Conservation (phyloP, 2,797 vertebrate genomes). For the Prionace glauca region DNA sequence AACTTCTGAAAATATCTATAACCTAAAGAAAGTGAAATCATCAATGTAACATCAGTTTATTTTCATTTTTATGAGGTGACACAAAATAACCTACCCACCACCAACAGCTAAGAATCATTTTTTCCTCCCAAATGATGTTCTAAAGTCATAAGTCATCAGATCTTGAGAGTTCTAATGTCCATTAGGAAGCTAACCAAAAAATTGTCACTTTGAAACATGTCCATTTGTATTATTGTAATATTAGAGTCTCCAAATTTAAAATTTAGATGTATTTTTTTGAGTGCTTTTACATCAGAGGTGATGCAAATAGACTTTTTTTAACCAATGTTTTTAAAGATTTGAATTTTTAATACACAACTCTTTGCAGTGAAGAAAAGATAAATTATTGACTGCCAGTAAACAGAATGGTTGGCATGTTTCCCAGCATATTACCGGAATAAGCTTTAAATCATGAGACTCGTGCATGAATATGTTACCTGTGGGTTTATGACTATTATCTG, state of each 20-base stretch:
- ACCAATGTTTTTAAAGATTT: not conserved
- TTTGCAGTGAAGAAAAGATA: not conserved
- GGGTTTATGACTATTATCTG: not conserved
- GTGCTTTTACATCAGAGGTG: not conserved
- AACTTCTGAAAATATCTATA: not conserved
- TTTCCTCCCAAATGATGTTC: not conserved
- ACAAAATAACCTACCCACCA: no score
- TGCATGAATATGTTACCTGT: not conserved
- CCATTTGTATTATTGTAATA: not conserved
- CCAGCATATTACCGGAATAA: not conserved
- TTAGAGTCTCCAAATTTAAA: not conserved
- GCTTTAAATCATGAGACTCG: not conserved
- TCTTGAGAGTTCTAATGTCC: not conserved
- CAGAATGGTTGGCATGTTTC: slow-evolving; percentile 6
- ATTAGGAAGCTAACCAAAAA: not conserved
- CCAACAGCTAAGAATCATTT: not conserved
- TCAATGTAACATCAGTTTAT: not conserved
- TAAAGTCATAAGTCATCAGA: not conserved
- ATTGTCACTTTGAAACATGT: not conserved
- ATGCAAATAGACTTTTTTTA: not conserved
- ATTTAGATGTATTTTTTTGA: not conserved
- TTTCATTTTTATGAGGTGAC: no score
- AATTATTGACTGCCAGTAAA: not conserved
- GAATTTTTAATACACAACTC: not conserved
- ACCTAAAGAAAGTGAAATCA: not conserved